These are phyloP conservation scores for Petaurus breviceps DNA, from an alignment of 2,113 vertebrate species.

Conservation along the genomic window DNA sequence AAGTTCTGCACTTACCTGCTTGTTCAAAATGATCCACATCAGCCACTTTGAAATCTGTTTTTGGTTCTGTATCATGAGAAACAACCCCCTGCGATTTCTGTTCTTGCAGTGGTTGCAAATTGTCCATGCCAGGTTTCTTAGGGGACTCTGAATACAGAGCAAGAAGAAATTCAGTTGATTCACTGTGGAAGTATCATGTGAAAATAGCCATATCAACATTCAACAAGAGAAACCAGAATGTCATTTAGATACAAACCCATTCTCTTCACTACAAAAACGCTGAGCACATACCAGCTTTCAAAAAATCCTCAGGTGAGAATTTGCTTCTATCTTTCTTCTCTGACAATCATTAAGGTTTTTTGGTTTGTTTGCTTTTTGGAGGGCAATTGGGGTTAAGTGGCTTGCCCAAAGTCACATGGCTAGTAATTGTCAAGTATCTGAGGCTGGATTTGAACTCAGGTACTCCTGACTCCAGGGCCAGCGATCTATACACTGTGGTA, in stretches of 20 bases:
- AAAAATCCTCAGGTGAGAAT: not conserved
- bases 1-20: not conserved
- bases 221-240: not conserved
- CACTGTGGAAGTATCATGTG: not conserved
- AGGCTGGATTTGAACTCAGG: too few relatives aligned
- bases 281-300: not conserved
- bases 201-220: not conserved
- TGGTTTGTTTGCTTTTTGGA: too few relatives aligned
- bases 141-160: not conserved
- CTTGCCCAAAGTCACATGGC: too few relatives aligned
- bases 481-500: not conserved
- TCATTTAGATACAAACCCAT: not conserved
- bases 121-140: not conserved
- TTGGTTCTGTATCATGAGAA: not conserved
- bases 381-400: too few relatives aligned
- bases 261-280: not conserved
- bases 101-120: not conserved
- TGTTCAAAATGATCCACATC: not conserved
- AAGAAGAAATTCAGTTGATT: not conserved
- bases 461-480: too few relatives aligned
- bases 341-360: not conserved
- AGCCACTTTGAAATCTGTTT: not conserved
- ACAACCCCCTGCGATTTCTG: not conserved
- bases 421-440: too few relatives aligned
- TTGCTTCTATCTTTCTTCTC: not conserved